Percentiles rank a stretch among this genome's conserved stretches.
Evolutionary conservation across 2,113 vertebrate species (phyloP).

Genomic region (Nymphicus hollandicus): DNA sequence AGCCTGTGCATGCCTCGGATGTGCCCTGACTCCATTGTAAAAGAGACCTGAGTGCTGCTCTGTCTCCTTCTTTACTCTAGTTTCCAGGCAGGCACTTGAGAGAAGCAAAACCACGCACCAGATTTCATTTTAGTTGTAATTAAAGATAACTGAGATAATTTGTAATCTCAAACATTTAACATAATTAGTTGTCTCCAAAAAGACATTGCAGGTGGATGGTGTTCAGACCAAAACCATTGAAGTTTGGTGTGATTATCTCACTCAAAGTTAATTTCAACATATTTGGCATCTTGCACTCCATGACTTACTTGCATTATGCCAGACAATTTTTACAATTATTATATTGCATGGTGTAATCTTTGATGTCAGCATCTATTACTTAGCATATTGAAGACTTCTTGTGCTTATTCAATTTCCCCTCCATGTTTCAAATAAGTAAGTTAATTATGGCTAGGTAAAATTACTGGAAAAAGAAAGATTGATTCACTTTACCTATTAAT

Average conservation of each 20-base stretch:
- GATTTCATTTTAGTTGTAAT: not conserved
- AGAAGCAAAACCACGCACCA: not conserved
- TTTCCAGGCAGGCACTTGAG: not conserved
- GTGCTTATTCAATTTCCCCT: not conserved
- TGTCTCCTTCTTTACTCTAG: not conserved
- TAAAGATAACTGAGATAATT: not conserved
- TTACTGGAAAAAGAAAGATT: not conserved
- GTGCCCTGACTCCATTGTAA: not conserved
- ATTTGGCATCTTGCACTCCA: not conserved
- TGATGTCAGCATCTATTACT: not conserved
- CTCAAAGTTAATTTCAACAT: not conserved
- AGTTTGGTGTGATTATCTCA: not conserved
- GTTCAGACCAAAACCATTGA: not conserved
- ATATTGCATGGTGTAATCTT: not conserved
- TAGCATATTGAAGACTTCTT: not conserved
- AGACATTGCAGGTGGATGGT: fast-evolving
- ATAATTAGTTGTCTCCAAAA: not conserved
- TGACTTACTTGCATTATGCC: not conserved
- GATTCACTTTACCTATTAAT: not conserved
- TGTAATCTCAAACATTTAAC: not conserved
- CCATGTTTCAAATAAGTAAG: not conserved
- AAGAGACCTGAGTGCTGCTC: not conserved
- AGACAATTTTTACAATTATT: not conserved
- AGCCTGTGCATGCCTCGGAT: not conserved
- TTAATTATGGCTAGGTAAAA: not conserved